phyloP scores from a whole-genome alignment of 2,888 invertebrate species.

The Tanypteryx hageni region DNA sequence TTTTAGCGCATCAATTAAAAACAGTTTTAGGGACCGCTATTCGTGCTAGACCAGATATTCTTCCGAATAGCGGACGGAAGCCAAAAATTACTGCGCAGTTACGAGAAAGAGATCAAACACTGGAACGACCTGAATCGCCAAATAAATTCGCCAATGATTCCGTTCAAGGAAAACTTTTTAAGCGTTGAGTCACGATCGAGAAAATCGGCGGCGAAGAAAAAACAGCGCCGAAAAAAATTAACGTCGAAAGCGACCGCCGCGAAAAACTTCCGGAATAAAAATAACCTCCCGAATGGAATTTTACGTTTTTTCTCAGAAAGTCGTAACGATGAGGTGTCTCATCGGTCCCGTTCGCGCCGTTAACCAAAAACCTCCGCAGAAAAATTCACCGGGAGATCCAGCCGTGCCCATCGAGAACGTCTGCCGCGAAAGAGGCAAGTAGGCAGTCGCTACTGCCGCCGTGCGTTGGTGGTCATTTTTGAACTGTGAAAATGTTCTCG shows the following conservation, averaged over 20 bases:
- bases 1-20: no score
- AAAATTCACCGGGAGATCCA: background rate
- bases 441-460: background rate
- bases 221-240: background rate
- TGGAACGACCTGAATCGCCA: background rate
- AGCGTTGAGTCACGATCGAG: background rate
- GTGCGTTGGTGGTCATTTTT: background rate
- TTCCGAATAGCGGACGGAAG: background rate
- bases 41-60: no score
- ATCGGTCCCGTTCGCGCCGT: background rate
- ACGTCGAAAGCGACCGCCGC: background rate
- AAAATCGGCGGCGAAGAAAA: background rate
- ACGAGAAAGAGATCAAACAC: background rate
- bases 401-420: no score
- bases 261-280: background rate
- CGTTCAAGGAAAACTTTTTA: background rate
- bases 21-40: no score
- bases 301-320: background rate
- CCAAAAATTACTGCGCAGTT: background rate
- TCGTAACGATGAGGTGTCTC: background rate
- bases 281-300: background rate
- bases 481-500: background rate
- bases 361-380: background rate
- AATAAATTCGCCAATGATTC: background rate
- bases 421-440: background rate